Base-by-base conservation (phyloP, 2,797 vertebrate species). In the Siniperca obscura region DNA sequence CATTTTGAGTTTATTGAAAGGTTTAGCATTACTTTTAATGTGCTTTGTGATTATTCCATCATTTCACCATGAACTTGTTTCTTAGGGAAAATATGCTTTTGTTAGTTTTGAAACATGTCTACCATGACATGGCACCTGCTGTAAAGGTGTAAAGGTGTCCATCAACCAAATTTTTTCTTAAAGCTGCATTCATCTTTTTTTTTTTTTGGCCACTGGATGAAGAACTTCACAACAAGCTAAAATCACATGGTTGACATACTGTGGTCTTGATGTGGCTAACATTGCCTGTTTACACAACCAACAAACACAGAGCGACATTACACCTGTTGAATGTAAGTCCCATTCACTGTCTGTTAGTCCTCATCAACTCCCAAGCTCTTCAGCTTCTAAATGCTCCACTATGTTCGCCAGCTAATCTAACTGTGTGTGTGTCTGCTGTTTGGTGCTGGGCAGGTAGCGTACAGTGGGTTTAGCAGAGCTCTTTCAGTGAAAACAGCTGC, bases 41-140 rank as follows among this genome's bases (percentile, higher is more conserved):
- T 64, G 13, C 34, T 66, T 78, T 48, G 34, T 42, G 44, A 46
- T 52, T 62, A 68, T 84, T 76, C 48, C 16, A 50, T 56, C 0
- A 57, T 70, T 61, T 38, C 21, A 60, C 7, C 12, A 60, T 48
- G 25, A 46, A 22, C 25, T 30, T 66, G 14, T 10, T 12, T 44
- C 13, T 30, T 7, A 30, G 22, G 46, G 42, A 61, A 34, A 71
- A 30, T 21, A 10, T 64, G 3, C 13, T 2, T 7, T 44, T 48
- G 2, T 19, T 34, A 21, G 22, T 61, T 25, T 62, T 17, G 8
- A 46, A 22, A 30, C 21, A 36, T 65, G 52, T 66, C 21, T 25
- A 27, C 8, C 6, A 8, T 40, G 48, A 30, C n/a, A 27, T 44
- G 19, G 9, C 10, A 25, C 38, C 55, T 68, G 10, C 30, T 30